Conservation (phyloP, 2,888 invertebrate genomes). For the Amphipoea oculea region DNA sequence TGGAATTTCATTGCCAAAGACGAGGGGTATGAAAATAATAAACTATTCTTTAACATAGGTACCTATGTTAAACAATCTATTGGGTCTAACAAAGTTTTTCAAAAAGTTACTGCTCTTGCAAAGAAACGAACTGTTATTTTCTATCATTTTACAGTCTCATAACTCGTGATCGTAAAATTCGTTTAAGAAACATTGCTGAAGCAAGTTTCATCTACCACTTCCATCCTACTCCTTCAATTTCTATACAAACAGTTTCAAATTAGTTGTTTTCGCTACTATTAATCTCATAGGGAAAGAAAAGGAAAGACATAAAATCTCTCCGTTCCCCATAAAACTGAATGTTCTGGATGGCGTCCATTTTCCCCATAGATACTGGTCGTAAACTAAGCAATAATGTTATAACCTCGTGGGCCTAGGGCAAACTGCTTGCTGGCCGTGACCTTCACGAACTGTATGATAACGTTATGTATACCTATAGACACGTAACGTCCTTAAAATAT, state of each 20-base stretch:
- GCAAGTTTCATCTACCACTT: background rate
- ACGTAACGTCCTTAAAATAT: slow-evolving; percentile 29
- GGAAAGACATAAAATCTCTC: slow-evolving; percentile 14
- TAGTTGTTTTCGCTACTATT: background rate
- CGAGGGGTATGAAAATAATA: background rate
- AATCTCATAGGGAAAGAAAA: background rate
- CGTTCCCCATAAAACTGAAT: slow-evolving; percentile 36
- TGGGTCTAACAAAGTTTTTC: background rate
- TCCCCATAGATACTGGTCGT: slow-evolving; percentile 22
- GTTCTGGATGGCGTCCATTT: slow-evolving; percentile 32
- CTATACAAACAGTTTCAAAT: background rate
- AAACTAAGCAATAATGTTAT: slow-evolving; percentile 31
- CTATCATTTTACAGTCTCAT: background rate
- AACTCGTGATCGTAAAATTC: background rate
- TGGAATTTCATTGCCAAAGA: slow-evolving; percentile 29
- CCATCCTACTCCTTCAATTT: background rate
- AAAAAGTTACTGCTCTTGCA: background rate
- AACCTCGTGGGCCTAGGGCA: slow-evolving; percentile 47
- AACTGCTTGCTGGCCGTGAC: slow-evolving; percentile 44
- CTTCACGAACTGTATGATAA: slow-evolving; percentile 42
- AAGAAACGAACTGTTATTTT: background rate
- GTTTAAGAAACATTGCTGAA: background rate
- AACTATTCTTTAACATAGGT: background rate
- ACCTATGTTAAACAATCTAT: background rate
- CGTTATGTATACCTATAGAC: slow-evolving; percentile 11